A percentile compares a stretch with the other conserved stretches of the same genome.
Conservation (phyloP, 2,797 vertebrate species). For the Heteromormyrus szaboi region DNA sequence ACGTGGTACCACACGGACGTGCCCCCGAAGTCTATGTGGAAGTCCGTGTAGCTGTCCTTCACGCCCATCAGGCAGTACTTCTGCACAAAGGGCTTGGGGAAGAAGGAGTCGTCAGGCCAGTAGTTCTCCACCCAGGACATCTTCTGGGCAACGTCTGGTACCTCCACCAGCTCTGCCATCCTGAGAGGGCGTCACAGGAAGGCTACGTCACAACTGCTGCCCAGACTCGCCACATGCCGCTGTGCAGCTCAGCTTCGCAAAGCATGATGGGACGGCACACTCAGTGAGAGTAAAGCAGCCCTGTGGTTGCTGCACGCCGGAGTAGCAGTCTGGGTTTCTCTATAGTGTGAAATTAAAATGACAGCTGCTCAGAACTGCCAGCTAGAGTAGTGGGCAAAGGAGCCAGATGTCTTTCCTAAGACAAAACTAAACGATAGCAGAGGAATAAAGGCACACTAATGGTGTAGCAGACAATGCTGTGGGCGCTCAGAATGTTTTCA, state of each 20-base stretch:
- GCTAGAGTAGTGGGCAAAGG: background rate
- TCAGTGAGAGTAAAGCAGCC: background rate
- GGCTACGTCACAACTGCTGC: background rate
- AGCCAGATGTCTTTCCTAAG: background rate
- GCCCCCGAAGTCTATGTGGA: constrained; percentile 98
- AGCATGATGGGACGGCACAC: background rate
- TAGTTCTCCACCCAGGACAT: constrained; percentile 99
- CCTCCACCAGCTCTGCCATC: constrained; percentile 92
- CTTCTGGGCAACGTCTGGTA: constrained; percentile 91
- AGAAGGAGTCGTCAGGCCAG: constrained; percentile 97
- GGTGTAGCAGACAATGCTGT: background rate
- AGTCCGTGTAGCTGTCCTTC: constrained; percentile 95
- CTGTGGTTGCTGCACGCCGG: background rate
- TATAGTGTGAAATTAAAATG: background rate
- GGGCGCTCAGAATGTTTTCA: background rate
- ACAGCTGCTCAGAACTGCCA: background rate
- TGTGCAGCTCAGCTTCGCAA: background rate
- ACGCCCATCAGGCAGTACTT: constrained; percentile 99
- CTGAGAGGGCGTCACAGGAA: constrained; percentile 47
- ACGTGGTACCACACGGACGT: constrained; percentile 99
- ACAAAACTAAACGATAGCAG: background rate
- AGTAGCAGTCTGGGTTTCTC: background rate
- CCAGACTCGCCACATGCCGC: background rate
- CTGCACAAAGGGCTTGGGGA: constrained; percentile 97
- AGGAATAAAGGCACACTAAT: background rate